These are phyloP conservation scores for Schlechtendalia chinensis DNA, from an alignment of 1,140 invertebrate genomes.

Conservation along the genomic window DNA sequence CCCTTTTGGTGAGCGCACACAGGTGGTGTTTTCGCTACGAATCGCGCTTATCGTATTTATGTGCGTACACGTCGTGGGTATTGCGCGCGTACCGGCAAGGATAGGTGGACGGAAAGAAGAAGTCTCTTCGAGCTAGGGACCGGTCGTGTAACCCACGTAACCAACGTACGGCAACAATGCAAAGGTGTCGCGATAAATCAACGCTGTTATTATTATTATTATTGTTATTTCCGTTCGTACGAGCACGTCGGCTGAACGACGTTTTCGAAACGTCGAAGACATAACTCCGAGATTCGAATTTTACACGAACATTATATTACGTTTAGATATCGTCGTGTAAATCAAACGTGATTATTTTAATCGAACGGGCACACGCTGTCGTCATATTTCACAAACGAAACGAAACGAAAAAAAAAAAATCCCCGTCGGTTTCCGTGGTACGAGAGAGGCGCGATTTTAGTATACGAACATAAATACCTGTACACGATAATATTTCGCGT, in stretches of 20 bases:
- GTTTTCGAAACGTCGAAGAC: conserved; percentile 18
- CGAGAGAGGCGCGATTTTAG: background rate
- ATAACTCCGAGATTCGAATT: background rate
- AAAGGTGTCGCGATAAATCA: conserved; percentile 38
- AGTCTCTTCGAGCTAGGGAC: background rate
- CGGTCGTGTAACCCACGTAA: conserved; percentile 13
- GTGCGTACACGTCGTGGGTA: background rate
- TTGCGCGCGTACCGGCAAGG: background rate
- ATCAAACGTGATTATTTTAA: conserved; percentile 21
- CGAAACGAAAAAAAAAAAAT: too few species aligned
- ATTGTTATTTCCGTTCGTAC: background rate
- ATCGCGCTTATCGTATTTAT: background rate
- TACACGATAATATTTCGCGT: background rate
- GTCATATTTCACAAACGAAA: conserved; percentile 1
- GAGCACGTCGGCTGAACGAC: background rate
- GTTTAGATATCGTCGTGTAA: background rate
- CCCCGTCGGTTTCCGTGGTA: background rate
- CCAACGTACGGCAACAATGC: background rate
- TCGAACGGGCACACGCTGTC: background rate
- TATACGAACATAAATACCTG: background rate
- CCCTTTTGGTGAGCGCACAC: conserved; percentile 16
- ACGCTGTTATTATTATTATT: too few species aligned
- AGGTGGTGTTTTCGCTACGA: background rate
- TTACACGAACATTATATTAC: background rate
- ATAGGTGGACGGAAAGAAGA: background rate